Conservation (phyloP, 2,888 invertebrate genomes). For the Drosophila borealis region DNA sequence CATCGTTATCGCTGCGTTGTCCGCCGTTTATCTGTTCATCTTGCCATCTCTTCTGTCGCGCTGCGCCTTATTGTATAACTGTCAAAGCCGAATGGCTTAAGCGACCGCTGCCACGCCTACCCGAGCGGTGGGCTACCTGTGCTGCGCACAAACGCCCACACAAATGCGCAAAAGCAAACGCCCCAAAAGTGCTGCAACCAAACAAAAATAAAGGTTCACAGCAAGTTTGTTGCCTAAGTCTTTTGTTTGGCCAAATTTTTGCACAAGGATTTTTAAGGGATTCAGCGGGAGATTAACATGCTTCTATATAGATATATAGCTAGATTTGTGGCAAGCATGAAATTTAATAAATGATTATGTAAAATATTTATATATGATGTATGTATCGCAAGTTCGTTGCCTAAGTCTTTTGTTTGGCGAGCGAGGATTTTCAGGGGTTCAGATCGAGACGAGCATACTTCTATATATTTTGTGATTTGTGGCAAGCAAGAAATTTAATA, state of each 20-base stretch:
- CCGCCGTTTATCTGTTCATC: conserved; percentile 36
- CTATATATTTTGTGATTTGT: no score
- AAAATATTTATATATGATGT: no score
- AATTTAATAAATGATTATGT: no score
- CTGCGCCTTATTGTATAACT: conserved; percentile 61
- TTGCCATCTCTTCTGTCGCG: conserved; percentile 9
- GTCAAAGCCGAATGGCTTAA: conserved; percentile 18
- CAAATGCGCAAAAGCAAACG: conserved; percentile 32
- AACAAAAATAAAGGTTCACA: background rate
- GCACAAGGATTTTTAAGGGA: background rate
- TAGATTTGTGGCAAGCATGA: no score
- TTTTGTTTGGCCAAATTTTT: conserved; percentile 12
- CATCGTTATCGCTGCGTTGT: conserved; percentile 37
- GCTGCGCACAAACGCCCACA: conserved; percentile 34
- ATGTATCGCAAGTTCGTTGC: conserved; percentile 8
- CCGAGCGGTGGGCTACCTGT: conserved; percentile 43
- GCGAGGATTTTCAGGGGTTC: no score
- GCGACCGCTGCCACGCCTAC: conserved; percentile 52
- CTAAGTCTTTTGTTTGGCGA: background rate
- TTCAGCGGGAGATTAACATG: background rate
- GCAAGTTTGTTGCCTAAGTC: conserved; percentile 44
- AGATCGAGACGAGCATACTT: no score
- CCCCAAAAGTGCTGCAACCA: conserved; percentile 15
- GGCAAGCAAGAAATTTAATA: no score
- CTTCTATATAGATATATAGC: background rate